Evolutionary conservation across 2,797 vertebrate genomes (phyloP).

Genomic region (Etheostoma perlongum): DNA sequence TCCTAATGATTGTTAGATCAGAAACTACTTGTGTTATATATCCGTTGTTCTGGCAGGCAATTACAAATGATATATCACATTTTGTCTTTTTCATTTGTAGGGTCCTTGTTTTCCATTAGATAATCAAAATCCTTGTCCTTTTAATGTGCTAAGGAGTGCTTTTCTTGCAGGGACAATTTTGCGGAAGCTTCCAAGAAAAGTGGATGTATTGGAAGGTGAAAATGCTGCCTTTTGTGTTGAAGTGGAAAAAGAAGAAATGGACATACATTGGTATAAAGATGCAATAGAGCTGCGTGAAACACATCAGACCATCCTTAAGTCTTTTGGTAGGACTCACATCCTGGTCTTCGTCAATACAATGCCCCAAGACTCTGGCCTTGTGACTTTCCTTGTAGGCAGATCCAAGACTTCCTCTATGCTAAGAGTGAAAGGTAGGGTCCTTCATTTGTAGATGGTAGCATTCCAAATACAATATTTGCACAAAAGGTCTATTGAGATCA

Average conservation of each 20-base stretch:
- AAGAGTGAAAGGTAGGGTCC: constrained; percentile 92
- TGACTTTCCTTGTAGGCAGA: constrained; percentile 91
- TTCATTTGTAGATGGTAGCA: background rate
- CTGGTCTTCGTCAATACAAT: constrained; percentile 96
- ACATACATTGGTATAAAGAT: constrained; percentile 93
- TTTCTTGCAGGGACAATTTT: constrained; percentile 88
- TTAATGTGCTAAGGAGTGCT: background rate
- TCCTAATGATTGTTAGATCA: too few species aligned
- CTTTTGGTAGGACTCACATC: constrained; percentile 94
- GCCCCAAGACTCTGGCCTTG: constrained; percentile 91
- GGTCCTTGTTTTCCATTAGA: background rate
- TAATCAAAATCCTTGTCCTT: background rate
- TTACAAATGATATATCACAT: background rate
- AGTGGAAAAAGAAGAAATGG: constrained; percentile 90
- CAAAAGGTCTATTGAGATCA: background rate
- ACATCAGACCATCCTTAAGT: constrained; percentile 91
- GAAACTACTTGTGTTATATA: too few species aligned
- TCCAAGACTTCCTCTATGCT: constrained; percentile 95
- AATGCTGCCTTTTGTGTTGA: constrained; percentile 97
- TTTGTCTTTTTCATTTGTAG: background rate
- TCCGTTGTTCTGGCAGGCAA: too few species aligned
- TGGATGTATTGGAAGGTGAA: constrained; percentile 96
- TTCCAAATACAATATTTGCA: constrained; percentile 6
- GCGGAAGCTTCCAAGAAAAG: constrained; percentile 94
- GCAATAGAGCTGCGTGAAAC: constrained; percentile 90